Conservation (phyloP, 2,888 invertebrate genomes). For the Frankliniella fusca region DNA sequence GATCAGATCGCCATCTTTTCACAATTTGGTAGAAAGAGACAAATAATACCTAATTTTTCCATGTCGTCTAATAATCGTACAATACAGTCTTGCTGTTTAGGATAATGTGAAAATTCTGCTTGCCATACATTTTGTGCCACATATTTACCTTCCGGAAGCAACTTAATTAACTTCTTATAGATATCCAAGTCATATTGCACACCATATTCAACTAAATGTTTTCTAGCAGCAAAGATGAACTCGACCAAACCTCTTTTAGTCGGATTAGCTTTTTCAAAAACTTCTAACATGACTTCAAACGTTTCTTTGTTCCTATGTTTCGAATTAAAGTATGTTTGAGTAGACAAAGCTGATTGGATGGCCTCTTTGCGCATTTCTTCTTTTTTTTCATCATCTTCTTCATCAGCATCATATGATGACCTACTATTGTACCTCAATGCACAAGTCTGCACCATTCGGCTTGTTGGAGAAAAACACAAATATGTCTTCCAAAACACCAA, state of each 20-base stretch:
- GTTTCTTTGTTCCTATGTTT: constrained; percentile 61
- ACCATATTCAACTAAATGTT: constrained; percentile 82
- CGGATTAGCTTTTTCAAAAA: constrained; percentile 64
- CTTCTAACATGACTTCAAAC: constrained; percentile 68
- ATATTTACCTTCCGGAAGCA: constrained; percentile 85
- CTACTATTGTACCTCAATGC: background rate
- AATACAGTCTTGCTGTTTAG: constrained; percentile 91
- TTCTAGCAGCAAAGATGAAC: constrained; percentile 87
- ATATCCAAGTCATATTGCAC: constrained; percentile 81
- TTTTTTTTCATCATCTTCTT: background rate
- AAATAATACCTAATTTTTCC: constrained; percentile 75
- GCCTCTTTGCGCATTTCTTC: background rate
- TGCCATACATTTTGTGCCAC: constrained; percentile 78
- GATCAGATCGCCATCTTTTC: background rate
- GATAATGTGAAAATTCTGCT: constrained; percentile 88
- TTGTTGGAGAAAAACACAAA: background rate
- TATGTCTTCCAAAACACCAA: background rate
- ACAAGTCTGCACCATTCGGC: background rate
- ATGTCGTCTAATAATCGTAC: constrained; percentile 89
- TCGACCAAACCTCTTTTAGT: constrained; percentile 84
- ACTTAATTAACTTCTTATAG: constrained; percentile 79
- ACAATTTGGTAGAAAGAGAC: background rate
- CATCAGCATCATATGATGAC: background rate
- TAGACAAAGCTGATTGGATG: background rate
- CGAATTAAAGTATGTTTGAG: constrained; percentile 41